Percentiles rank a stretch among this genome's conserved stretches.
Conservation (phyloP, 2,797 vertebrate species). For the Myotis myotis region DNA sequence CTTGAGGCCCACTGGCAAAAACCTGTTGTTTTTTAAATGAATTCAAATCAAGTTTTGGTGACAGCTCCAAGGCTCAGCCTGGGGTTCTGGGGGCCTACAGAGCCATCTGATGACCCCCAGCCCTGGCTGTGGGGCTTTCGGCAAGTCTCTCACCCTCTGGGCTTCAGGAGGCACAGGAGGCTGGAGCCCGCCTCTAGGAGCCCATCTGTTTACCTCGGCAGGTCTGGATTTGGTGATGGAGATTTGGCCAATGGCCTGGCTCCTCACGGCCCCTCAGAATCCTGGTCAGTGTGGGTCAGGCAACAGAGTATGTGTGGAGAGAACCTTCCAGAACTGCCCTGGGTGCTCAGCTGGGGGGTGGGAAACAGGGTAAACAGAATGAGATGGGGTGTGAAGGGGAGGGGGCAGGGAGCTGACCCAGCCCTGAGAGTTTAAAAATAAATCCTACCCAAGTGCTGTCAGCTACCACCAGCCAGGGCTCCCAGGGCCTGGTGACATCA, state of each 20-base stretch:
- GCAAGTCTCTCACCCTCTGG: not conserved
- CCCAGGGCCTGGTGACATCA: conserved; percentile 52
- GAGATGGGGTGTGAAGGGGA: not conserved
- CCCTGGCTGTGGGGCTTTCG: not conserved
- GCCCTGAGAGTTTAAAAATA: conserved; percentile 74
- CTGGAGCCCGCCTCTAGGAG: not conserved
- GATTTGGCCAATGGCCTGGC: not conserved
- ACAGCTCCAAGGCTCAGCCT: not conserved
- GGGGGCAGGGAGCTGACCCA: not conserved
- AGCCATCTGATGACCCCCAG: not conserved
- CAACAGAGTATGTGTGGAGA: not conserved
- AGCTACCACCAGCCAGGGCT: not conserved
- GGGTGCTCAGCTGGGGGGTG: not conserved
- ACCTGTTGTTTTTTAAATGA: not conserved
- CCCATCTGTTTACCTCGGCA: not conserved
- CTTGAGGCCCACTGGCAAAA: not conserved
- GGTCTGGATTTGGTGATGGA: not conserved
- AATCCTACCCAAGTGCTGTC: conserved; percentile 4
- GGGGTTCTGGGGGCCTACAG: not conserved
- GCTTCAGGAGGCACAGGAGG: not conserved
- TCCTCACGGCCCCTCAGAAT: not conserved
- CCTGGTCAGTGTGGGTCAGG: not conserved
- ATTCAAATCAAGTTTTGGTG: not conserved
- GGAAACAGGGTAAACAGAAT: not conserved
- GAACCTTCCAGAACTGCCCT: not conserved